Evolutionary conservation across 1,140 invertebrate genomes (phyloP), one percentile per base, ranked within the genome.

Genomic region (Zaprionus lachaisei): DNA sequence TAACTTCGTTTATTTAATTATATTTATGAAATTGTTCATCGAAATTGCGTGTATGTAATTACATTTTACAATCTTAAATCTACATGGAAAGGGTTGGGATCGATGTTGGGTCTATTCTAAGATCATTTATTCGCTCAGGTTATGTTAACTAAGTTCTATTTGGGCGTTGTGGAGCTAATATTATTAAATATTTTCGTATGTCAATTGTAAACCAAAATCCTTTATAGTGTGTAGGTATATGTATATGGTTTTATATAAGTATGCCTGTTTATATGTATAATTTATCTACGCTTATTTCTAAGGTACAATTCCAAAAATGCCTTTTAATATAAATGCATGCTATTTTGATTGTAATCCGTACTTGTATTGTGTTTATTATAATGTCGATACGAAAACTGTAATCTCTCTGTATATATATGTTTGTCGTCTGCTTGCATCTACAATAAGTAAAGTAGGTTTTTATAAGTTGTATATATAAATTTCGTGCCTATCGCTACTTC

Each of bases 221-320:
- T 22, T 63, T 54, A 62, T 80, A 62, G n/a, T 77, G 57, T 67
- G 67, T 90, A 49, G 37, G 11, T 72, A 34, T 66, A 49, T 72
- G 28, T 66, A 41, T 63, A 31, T 51, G 4, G 28, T 9, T 72
- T 12, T 72, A 61, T 70, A 65, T 51, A 57, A 60, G 26, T 51
- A 60, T 74, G 20, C 56, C 20, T 37, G 17, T 55, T 44, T 38
- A 51, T 38, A 51, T 54, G 12, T 49, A 61, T 84, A 81, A 89
- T 83, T 89, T 83, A 89, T 60, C 81, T 89, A 84, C 79, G 68
- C 87, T 84, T 90, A 91, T 66, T 34, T 54, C 85, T 90, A 90
- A 77, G 82, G 80, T 87, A 85, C 85, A 90, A 90, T 90, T 90
- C 85, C 85, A 85, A 90, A 90, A 90, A 90, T 90, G 82, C 86